Percentiles rank a stretch among this genome's conserved stretches.
These are phyloP conservation scores for Caenorhabditis remanei DNA, from an alignment of 1,140 invertebrate genomes.

Conservation along the genomic window DNA sequence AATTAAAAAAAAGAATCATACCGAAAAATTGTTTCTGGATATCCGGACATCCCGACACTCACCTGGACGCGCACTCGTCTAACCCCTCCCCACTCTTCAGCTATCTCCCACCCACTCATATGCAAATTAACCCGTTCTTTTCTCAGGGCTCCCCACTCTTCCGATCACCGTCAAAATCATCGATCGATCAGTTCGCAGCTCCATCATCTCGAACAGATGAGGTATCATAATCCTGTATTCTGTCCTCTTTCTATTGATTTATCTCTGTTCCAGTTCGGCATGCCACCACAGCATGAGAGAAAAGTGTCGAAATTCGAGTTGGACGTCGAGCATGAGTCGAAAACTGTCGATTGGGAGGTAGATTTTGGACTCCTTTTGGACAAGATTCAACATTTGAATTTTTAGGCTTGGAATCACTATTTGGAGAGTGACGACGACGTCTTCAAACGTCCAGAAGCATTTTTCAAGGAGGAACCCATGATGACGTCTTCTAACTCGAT, in stretches of 20 bases:
- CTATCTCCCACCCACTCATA: not conserved
- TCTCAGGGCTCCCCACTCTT: slow-evolving; percentile 43
- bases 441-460: slow-evolving; percentile 39
- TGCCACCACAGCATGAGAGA: not conserved
- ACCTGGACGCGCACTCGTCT: not conserved
- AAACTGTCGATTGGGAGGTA: slow-evolving; percentile 50
- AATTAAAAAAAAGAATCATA: no score
- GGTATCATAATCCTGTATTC: not conserved
- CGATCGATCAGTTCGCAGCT: not conserved
- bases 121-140: slow-evolving; percentile 3
- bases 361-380: not conserved
- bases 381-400: not conserved
- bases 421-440: slow-evolving; percentile 43
- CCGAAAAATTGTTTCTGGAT: no score
- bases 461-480: slow-evolving; percentile 40
- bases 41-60: no score
- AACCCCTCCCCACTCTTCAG: not conserved
- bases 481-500: slow-evolving; percentile 13
- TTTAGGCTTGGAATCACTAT: slow-evolving; percentile 41
- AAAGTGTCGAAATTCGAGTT: slow-evolving; percentile 29
- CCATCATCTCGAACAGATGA: slow-evolving; percentile 2
- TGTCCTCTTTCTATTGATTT: not conserved
- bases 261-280: slow-evolving; percentile 17
- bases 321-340: slow-evolving; percentile 33
- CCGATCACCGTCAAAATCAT: slow-evolving; percentile 9